phyloP scores from a whole-genome alignment of 1,140 invertebrate genomes.

The Patella vulgata region DNA sequence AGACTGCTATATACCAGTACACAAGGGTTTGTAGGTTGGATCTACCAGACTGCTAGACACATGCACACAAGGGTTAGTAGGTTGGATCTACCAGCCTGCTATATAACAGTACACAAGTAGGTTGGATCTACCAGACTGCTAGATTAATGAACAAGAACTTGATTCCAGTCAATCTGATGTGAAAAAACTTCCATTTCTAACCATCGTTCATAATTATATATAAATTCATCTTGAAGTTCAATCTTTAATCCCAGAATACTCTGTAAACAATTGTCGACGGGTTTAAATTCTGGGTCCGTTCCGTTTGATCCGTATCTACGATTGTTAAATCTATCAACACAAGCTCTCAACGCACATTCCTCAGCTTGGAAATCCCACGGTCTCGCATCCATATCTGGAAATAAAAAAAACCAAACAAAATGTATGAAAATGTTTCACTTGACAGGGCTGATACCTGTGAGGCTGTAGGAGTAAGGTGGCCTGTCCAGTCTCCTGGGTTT shows the following conservation, averaged over 20 bases:
- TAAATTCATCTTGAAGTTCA: conserved; percentile 94
- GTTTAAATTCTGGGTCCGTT: conserved; percentile 76
- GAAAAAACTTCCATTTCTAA: conserved; percentile 96
- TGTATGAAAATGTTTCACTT: too few relatives aligned
- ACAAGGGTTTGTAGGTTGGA: too few relatives aligned
- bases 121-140: too few relatives aligned
- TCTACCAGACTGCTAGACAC: too few relatives aligned
- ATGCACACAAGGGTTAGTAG: too few relatives aligned
- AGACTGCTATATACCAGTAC: too few relatives aligned
- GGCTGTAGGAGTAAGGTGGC: too few relatives aligned
- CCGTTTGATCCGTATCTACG: conserved; percentile 78
- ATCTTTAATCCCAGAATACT: conserved; percentile 79
- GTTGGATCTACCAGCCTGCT: too few relatives aligned
- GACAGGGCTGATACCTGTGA: too few relatives aligned
- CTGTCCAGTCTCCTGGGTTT: too few relatives aligned
- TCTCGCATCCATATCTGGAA: conserved; percentile 89
- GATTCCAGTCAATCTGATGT: conserved; percentile 75
- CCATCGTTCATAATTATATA: conserved; percentile 96
- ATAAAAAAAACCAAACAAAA: conserved; percentile 18
- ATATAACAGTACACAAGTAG: too few relatives aligned
- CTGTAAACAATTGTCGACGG: conserved; percentile 85
- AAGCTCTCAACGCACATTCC: conserved; percentile 91
- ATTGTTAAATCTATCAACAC: conserved; percentile 95
- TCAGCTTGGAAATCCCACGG: conserved; percentile 99
- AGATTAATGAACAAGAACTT: conserved; percentile 65